Evolutionary conservation across 1,140 invertebrate species (phyloP).

Genomic region (Drosophila erecta): DNA sequence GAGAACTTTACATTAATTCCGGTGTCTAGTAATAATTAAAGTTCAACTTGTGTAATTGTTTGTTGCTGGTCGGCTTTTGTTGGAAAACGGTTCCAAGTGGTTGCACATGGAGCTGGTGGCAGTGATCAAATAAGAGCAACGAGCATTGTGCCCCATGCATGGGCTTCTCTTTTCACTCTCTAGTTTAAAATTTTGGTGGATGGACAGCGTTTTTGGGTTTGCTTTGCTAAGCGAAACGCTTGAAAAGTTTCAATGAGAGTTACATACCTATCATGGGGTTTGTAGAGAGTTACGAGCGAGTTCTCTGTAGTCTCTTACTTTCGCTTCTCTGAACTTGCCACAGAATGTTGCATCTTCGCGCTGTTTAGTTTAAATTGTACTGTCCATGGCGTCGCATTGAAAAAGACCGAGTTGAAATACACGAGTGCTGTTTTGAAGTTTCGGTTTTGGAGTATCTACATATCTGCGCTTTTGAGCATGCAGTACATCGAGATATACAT

Average conservation of each 20-base stretch:
- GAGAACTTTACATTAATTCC: not conserved
- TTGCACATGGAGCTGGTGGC: constrained; percentile 35
- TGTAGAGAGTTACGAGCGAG: not conserved
- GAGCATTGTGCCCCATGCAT: constrained; percentile 8
- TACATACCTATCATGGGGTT: not conserved
- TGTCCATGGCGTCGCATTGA: not conserved
- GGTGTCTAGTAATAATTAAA: constrained; percentile 1
- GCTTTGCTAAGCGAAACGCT: constrained; percentile 46
- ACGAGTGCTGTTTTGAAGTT: not conserved
- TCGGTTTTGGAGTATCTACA: not conserved
- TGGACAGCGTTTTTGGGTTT: constrained; percentile 23
- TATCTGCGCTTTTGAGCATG: not conserved
- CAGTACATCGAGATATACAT: constrained; percentile 1
- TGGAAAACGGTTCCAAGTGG: constrained; percentile 62
- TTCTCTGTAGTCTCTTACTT: constrained; percentile 27
- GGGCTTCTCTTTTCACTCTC: constrained; percentile 1
- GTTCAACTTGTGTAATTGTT: constrained; percentile 2
- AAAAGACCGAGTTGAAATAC: not conserved
- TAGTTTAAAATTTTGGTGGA: constrained; percentile 1
- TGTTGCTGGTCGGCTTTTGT: constrained; percentile 44
- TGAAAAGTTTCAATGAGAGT: constrained; percentile 11
- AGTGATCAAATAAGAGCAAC: constrained; percentile 13
- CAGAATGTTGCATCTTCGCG: constrained; percentile 15
- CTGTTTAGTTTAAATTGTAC: constrained; percentile 19
- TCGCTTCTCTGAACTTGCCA: constrained; percentile 43